These are phyloP conservation scores for Orchesella flavescens DNA, from an alignment of 2,888 invertebrate genomes.

Conservation along the genomic window DNA sequence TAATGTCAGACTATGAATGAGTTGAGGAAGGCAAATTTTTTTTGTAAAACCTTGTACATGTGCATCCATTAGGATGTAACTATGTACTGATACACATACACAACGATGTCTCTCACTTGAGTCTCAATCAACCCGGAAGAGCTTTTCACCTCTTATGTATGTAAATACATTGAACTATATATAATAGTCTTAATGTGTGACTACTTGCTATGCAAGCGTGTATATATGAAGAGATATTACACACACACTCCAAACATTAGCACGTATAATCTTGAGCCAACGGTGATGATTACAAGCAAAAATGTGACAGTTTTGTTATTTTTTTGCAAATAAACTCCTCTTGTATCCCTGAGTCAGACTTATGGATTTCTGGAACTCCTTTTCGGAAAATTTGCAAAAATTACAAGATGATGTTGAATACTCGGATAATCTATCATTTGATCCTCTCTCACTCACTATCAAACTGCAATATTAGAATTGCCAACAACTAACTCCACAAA, in stretches of 20 bases:
- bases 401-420: not conserved
- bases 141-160: slow-evolving; percentile 51
- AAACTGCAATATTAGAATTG: slow-evolving; percentile 11
- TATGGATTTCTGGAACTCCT: slow-evolving; percentile 33
- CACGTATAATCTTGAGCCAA: slow-evolving; percentile 29
- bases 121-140: slow-evolving; percentile 63
- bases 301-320: slow-evolving; percentile 1
- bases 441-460: slow-evolving; percentile 29
- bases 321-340: slow-evolving; percentile 20
- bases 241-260: not conserved
- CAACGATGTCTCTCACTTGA: slow-evolving; percentile 61
- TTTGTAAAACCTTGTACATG: slow-evolving; percentile 40
- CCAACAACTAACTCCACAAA: slow-evolving; percentile 11
- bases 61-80: slow-evolving; percentile 60
- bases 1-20: slow-evolving; percentile 50
- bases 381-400: not conserved
- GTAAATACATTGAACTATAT: slow-evolving; percentile 14
- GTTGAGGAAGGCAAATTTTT: slow-evolving; percentile 39
- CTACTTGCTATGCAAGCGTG: not conserved
- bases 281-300: slow-evolving; percentile 15
- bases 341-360: slow-evolving; percentile 39
- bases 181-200: slow-evolving; percentile 9
- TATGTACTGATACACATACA: slow-evolving; percentile 61
- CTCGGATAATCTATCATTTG: not conserved
- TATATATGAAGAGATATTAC: slow-evolving; percentile 9